Evolutionary conservation across 2,888 invertebrate genomes (phyloP), one percentile per base, ranked within the genome.

Genomic region (Diadegma fenestrale): DNA sequence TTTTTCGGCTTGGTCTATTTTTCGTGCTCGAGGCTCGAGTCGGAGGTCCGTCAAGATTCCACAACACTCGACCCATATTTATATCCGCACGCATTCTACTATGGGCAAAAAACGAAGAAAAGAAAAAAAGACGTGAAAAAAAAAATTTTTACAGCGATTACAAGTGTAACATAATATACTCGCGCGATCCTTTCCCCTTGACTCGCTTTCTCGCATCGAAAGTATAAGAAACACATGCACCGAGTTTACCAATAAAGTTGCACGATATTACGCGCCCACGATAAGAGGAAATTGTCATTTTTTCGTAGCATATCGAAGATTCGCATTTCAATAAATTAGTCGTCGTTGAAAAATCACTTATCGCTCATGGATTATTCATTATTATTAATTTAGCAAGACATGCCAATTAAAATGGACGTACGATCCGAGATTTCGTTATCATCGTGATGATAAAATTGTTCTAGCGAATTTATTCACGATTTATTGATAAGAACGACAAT

Each of bases 181-280:
- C 76, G 64, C 69, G 48, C 26, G 54, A 48, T 80, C 80, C 69
- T 80, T 84, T 84, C 72, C 72, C 80, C 80, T 80, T 77, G 84
- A 72, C 80, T 72, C 80, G 80, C 84, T 80, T 80, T 84, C 80
- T 71, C 84, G 80, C 37, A 19, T 33, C 64, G 58, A 41, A n/a
- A 43, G 48, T 73, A 19, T 41, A 26, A 22, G 22, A 22, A 69
- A 30, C 48, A 45, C 26, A 45, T 8, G 17, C 2, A 17, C 19
- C 26, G 7, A 14, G 14, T 41, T 17, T 69, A 4, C 14, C 4
- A 2, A 54, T 54, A 22, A 37, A 33, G 41, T 72, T 37, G 54
- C 22, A 54, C 72, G 41, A 41, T 30, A 51, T 71, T 54, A 71
- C 71, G 58, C 30, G 58, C 54, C 41, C 14, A 61, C 26, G 37